A percentile compares a stretch with the other conserved stretches of the same genome.
phyloP scores from a whole-genome alignment of 2,888 invertebrate genomes.

The Lobophora halterata region DNA sequence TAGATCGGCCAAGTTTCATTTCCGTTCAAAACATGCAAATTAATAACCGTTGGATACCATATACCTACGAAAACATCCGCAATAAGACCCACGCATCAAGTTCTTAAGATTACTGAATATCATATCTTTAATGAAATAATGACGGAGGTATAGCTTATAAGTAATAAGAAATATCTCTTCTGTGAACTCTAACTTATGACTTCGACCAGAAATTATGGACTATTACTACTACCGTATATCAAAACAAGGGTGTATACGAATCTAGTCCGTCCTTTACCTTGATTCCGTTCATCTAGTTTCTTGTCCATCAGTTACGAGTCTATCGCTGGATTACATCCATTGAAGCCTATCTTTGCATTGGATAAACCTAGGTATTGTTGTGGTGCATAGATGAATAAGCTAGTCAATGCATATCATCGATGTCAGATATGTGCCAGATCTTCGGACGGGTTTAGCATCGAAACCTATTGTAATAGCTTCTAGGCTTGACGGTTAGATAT shows the following conservation, averaged over 20 bases:
- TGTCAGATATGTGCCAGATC: constrained; percentile 29
- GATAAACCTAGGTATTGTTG: constrained; percentile 28
- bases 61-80: too few species aligned
- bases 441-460: constrained; percentile 26
- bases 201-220: too few species aligned
- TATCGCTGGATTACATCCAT: constrained; percentile 15
- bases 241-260: too few species aligned
- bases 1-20: constrained; percentile 40
- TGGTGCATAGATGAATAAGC: constrained; percentile 22
- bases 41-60: constrained; percentile 30
- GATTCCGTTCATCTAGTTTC: constrained; percentile 8
- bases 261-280: not conserved
- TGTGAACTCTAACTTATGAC: too few species aligned
- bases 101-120: too few species aligned
- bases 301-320: constrained; percentile 15
- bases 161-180: too few species aligned
- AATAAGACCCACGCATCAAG: too few species aligned
- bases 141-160: too few species aligned
- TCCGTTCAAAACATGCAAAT: constrained; percentile 36
- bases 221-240: too few species aligned
- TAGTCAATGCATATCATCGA: constrained; percentile 26
- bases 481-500: constrained; percentile 27
- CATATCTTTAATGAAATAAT: too few species aligned
- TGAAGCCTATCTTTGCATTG: constrained; percentile 18
- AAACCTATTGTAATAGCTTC: constrained; percentile 22